Percentiles rank a stretch among this genome's conserved stretches.
Evolutionary conservation across 2,113 vertebrate species (phyloP).

Genomic region (Etia nguti): DNA sequence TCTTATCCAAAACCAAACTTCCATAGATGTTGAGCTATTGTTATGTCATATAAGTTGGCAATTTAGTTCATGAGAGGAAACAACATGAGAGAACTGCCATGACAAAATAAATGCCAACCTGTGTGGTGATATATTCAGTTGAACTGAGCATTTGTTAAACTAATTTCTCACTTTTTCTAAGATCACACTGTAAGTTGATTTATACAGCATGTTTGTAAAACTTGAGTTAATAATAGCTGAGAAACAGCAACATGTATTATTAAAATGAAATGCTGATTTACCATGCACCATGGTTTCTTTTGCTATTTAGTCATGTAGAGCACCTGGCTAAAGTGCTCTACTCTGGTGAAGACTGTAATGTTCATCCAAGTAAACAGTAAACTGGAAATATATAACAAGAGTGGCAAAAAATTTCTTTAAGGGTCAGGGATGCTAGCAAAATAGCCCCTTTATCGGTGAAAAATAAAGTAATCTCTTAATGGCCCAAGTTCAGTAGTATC

Average conservation of each 20-base stretch:
- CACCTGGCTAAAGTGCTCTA: neutral
- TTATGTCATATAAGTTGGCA: neutral
- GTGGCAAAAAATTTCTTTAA: neutral
- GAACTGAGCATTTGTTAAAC: neutral
- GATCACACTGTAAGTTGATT: neutral
- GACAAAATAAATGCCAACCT: neutral
- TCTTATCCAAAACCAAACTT: neutral
- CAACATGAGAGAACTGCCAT: neutral
- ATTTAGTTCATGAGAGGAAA: neutral
- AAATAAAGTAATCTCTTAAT: neutral
- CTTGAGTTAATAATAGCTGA: neutral
- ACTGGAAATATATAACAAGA: neutral
- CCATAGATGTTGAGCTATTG: neutral
- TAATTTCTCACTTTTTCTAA: neutral
- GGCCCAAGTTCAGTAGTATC: neutral
- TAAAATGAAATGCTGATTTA: neutral
- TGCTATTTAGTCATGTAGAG: neutral
- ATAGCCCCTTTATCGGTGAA: neutral
- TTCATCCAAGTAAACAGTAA: neutral
- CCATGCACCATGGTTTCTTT: neutral
- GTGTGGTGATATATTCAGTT: neutral
- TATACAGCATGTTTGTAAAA: neutral
- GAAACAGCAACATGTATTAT: neutral
- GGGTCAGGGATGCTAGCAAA: neutral
- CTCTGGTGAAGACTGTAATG: neutral